Percentiles rank a stretch among this genome's conserved stretches.
Conservation (phyloP, 2,888 invertebrate species). For the Busseola fusca region DNA sequence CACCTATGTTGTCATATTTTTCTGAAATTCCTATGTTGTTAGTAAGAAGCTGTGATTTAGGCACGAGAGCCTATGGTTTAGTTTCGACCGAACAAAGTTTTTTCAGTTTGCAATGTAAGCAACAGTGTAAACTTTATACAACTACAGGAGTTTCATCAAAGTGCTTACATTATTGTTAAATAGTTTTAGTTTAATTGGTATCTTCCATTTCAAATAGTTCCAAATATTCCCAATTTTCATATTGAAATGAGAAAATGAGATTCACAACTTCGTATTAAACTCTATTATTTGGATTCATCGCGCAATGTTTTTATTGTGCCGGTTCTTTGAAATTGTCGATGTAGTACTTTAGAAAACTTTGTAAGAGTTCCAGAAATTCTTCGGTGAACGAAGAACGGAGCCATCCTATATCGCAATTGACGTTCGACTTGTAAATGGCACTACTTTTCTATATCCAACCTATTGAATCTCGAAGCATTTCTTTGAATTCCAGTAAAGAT, state of each 20-base stretch:
- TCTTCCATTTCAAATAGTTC: neutral
- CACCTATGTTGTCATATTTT: slow-evolving; percentile 24
- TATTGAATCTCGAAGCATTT: slow-evolving; percentile 33
- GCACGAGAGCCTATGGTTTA: slow-evolving; percentile 8
- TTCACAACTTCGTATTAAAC: slow-evolving; percentile 2
- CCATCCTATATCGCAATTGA: slow-evolving; percentile 18
- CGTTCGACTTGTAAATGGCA: slow-evolving; percentile 7
- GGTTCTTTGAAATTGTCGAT: slow-evolving; percentile 21
- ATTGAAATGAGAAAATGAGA: slow-evolving; percentile 22
- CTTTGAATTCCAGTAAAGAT: slow-evolving; percentile 42
- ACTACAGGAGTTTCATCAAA: slow-evolving; percentile 21
- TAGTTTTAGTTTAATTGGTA: slow-evolving; percentile 26
- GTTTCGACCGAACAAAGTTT: slow-evolving; percentile 10
- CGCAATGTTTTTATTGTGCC: slow-evolving; percentile 22
- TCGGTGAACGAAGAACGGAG: neutral
- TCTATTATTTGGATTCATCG: slow-evolving; percentile 12
- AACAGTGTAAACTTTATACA: slow-evolving; percentile 22
- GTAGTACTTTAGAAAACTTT: slow-evolving; percentile 7
- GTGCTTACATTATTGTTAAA: slow-evolving; percentile 15
- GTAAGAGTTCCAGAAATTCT: slow-evolving; percentile 7
- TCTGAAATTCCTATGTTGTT: slow-evolving; percentile 27
- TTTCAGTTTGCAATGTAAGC: slow-evolving; percentile 25
- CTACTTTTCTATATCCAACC: slow-evolving; percentile 23
- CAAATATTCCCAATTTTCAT: slow-evolving; percentile 7
- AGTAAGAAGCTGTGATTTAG: slow-evolving; percentile 20